Evolutionary conservation across 2,797 vertebrate species (phyloP).

Genomic region (Nothura maculosa): DNA sequence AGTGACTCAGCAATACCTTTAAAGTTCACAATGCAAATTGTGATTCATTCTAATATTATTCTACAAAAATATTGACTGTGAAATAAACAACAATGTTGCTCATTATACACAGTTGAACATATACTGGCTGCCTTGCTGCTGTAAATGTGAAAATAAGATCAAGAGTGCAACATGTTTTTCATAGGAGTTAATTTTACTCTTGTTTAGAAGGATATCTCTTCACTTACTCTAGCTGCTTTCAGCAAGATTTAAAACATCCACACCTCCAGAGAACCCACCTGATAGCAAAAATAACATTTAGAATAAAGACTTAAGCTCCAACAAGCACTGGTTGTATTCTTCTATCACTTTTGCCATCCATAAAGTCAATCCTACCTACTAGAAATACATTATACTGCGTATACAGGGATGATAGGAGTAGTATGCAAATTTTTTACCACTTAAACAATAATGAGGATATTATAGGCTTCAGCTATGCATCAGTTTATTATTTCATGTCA

Average conservation of each 20-base stretch:
- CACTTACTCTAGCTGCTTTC: neutral
- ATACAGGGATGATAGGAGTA: neutral
- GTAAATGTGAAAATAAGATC: neutral
- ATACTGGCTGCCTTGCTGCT: neutral
- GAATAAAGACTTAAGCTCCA: neutral
- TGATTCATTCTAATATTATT: neutral
- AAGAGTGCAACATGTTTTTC: neutral
- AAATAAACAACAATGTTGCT: fast-evolving
- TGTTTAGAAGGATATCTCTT: neutral
- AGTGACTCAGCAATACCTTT: neutral
- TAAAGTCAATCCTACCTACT: neutral
- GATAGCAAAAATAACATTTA: neutral
- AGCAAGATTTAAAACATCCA: neutral
- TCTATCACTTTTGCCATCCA: neutral
- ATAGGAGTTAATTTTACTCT: neutral
- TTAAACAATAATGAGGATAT: neutral
- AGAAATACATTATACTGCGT: neutral
- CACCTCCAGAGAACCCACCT: neutral
- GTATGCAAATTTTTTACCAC: neutral
- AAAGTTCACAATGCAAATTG: neutral
- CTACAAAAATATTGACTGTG: neutral
- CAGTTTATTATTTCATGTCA: neutral
- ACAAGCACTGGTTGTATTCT: neutral
- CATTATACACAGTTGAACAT: neutral
- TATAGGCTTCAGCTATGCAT: neutral